Percentiles rank a stretch among this genome's conserved stretches.
phyloP scores from a whole-genome alignment of 1,140 invertebrate genomes.

The Pseudobourletiella spinata region DNA sequence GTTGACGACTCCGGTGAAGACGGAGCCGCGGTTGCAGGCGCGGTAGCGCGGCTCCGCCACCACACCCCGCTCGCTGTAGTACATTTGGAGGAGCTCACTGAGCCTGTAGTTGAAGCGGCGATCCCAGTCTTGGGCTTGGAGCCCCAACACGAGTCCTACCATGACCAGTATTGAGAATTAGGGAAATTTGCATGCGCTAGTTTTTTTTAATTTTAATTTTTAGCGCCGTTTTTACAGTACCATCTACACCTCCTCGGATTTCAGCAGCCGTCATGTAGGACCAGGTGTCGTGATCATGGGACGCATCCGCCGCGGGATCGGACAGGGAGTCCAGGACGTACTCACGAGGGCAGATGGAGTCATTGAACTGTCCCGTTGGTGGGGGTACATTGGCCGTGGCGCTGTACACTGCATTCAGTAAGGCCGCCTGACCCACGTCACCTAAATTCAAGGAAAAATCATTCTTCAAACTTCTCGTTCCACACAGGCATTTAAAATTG shows the following conservation, averaged over 20 bases:
- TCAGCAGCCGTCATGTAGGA: constrained; percentile 30
- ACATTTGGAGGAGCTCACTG: constrained; percentile 29
- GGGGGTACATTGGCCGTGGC: not conserved
- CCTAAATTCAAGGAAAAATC: too few species aligned
- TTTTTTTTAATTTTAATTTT: too few species aligned
- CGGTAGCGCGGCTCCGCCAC: constrained; percentile 18
- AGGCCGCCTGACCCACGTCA: constrained; percentile 32
- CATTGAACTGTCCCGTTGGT: constrained; percentile 24
- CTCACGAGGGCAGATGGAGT: constrained; percentile 30
- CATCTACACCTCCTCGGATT: constrained; percentile 33
- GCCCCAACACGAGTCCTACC: constrained; percentile 26
- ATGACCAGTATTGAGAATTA: too few species aligned
- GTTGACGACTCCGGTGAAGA: constrained; percentile 3
- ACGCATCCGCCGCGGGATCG: not conserved
- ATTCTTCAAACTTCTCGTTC: too few species aligned
- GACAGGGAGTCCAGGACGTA: constrained; percentile 16
- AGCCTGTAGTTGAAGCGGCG: not conserved
- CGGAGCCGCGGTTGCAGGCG: constrained; percentile 19
- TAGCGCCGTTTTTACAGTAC: too few species aligned
- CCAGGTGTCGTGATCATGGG: constrained; percentile 13
- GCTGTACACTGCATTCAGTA: constrained; percentile 20
- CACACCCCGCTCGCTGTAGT: constrained; percentile 32
- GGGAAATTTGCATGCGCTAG: too few species aligned
- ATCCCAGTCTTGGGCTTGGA: constrained; percentile 20
- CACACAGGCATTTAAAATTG: too few species aligned